A percentile compares a stretch with the other conserved stretches of the same genome.
Conservation (phyloP, 2,888 invertebrate species). For the Pachymerium ferrugineum region DNA sequence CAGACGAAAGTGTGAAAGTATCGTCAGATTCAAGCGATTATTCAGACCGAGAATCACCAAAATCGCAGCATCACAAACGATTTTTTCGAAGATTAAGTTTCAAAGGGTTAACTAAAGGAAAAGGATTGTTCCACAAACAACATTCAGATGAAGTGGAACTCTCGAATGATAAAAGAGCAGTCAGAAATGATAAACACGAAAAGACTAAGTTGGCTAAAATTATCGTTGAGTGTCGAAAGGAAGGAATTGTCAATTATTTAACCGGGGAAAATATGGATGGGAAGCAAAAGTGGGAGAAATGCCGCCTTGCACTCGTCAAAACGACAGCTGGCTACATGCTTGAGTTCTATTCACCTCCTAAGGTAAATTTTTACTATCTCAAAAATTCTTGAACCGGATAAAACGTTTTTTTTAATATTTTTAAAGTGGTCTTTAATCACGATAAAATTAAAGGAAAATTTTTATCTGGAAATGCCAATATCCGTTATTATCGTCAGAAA, state of each 20-base stretch:
- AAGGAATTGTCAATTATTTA: conserved; percentile 86
- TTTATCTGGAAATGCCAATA: too few relatives aligned
- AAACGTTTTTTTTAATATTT: too few relatives aligned
- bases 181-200: conserved; percentile 52
- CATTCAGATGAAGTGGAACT: conserved; percentile 79
- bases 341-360: conserved; percentile 90
- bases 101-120: conserved; percentile 75
- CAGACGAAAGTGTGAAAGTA: neutral
- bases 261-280: conserved; percentile 85
- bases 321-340: conserved; percentile 91
- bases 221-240: conserved; percentile 86
- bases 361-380: too few relatives aligned
- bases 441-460: too few relatives aligned
- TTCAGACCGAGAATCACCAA: conserved; percentile 55
- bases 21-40: neutral
- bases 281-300: conserved; percentile 90
- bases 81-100: conserved; percentile 65
- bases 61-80: conserved; percentile 67
- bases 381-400: too few relatives aligned
- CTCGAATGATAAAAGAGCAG: conserved; percentile 39
- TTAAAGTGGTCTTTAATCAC: too few relatives aligned
- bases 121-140: conserved; percentile 81
- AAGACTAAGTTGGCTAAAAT: conserved; percentile 86
- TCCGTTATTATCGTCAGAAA: too few relatives aligned
- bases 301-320: conserved; percentile 81